These are phyloP conservation scores for Turritopsis rubra DNA, from an alignment of 30 jellyfish, hydroid and myxozoan species.

Conservation along the genomic window DNA sequence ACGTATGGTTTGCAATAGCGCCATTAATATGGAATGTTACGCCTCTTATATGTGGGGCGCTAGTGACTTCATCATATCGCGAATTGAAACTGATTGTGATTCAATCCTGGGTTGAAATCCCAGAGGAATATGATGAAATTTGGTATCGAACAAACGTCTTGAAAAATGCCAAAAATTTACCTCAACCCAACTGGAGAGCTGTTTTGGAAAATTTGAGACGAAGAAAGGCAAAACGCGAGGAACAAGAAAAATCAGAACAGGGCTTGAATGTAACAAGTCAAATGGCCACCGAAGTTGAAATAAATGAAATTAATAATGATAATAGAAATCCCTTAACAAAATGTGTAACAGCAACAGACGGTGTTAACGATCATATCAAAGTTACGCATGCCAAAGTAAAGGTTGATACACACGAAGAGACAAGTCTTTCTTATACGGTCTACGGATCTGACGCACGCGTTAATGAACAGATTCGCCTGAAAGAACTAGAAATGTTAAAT, in stretches of 20 bases:
- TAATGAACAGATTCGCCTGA: slow-evolving; percentile 10
- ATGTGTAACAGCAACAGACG: background rate
- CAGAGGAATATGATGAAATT: slow-evolving; percentile 39
- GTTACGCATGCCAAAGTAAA: too few species aligned
- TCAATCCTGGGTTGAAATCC: slow-evolving; percentile 56
- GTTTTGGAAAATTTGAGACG: slow-evolving; percentile 20
- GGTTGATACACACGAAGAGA: background rate
- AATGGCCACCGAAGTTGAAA: background rate
- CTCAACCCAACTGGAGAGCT: slow-evolving; percentile 15
- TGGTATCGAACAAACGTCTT: slow-evolving; percentile 23
- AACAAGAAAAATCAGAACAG: background rate
- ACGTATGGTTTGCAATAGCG: slow-evolving; percentile 45
- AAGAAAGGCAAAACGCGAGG: slow-evolving; percentile 19
- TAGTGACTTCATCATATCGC: slow-evolving; percentile 34
- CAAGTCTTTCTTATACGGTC: background rate
- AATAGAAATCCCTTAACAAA: background rate
- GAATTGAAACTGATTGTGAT: slow-evolving; percentile 24
- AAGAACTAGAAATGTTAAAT: background rate
- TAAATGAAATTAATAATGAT: background rate
- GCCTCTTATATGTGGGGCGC: slow-evolving; percentile 32
- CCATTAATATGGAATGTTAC: slow-evolving; percentile 36
- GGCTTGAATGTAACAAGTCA: background rate
- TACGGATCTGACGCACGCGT: background rate
- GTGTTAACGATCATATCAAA: too few species aligned
- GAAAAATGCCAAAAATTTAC: background rate